Conservation (phyloP, 2,888 invertebrate genomes). For the Andrena camellia region DNA sequence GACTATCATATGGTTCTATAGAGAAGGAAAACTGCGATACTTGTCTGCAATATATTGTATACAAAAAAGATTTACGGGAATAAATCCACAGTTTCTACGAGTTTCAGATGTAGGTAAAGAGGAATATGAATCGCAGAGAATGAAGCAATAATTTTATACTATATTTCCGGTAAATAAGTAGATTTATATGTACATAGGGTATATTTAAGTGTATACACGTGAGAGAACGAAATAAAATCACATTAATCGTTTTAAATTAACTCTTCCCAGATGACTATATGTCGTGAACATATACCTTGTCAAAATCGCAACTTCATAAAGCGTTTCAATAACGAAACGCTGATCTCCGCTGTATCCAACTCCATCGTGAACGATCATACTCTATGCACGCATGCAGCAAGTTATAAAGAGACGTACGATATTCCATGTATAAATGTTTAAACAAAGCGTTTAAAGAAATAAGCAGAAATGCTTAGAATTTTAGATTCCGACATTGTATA, state of each 20-base stretch:
- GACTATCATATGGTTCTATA: too few relatives aligned
- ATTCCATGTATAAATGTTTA: neutral
- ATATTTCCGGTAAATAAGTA: conserved; percentile 51
- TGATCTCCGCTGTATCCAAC: conserved; percentile 17
- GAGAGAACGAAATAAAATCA: conserved; percentile 55
- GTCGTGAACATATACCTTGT: conserved; percentile 44
- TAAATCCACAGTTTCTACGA: neutral
- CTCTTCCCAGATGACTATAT: neutral
- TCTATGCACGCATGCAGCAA: conserved; percentile 19
- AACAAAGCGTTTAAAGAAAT: too few relatives aligned
- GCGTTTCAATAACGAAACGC: conserved; percentile 46
- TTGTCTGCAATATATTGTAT: neutral
- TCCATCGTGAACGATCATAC: neutral
- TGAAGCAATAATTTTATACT: conserved; percentile 42
- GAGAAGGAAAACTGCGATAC: too few relatives aligned
- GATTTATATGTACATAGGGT: conserved; percentile 56
- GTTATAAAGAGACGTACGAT: neutral
- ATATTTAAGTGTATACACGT: conserved; percentile 41
- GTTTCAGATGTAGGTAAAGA: conserved; percentile 5
- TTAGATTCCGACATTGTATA: conserved; percentile 10
- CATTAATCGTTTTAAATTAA: conserved; percentile 55
- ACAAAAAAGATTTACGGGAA: neutral
- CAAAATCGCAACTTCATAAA: conserved; percentile 52
- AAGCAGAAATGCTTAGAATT: neutral
- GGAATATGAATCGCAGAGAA: conserved; percentile 11